Conservation (phyloP, 2,888 invertebrate genomes). For the Chironomus riparius region DNA sequence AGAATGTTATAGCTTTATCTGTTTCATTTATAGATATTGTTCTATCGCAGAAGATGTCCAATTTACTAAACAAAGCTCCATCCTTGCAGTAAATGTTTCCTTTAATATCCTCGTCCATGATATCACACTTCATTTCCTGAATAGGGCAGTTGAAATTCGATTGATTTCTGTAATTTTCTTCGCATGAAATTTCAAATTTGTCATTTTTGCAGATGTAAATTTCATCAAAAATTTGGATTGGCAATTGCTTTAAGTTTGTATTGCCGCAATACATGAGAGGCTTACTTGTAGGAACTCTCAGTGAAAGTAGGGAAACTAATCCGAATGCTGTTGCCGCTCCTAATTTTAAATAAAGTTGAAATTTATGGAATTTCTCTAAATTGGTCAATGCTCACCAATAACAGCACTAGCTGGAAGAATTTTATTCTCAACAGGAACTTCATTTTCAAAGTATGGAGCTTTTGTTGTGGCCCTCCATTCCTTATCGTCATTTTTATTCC, state of each 20-base stretch:
- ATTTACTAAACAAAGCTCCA: not conserved
- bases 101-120: not conserved
- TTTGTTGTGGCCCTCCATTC: conserved; percentile 7
- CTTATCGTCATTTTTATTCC: not conserved
- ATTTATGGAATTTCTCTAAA: too few species aligned
- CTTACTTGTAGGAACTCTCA: not conserved
- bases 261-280: conserved; percentile 8
- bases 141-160: too few species aligned
- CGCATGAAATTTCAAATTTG: not conserved
- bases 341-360: not conserved
- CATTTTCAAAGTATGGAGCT: conserved; percentile 19
- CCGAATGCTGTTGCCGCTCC: conserved; percentile 18
- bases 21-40: conserved; percentile 5
- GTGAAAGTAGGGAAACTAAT: not conserved
- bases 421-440: conserved; percentile 12
- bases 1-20: not conserved
- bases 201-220: not conserved
- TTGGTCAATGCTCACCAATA: not conserved
- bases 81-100: not conserved
- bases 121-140: too few species aligned
- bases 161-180: not conserved
- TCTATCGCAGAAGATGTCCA: not conserved
- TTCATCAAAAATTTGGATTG: not conserved
- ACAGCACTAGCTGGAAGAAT: not conserved
- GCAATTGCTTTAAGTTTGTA: not conserved